Evolutionary conservation across 2,888 invertebrate species (phyloP).

Genomic region (Loripinus fragilis): DNA sequence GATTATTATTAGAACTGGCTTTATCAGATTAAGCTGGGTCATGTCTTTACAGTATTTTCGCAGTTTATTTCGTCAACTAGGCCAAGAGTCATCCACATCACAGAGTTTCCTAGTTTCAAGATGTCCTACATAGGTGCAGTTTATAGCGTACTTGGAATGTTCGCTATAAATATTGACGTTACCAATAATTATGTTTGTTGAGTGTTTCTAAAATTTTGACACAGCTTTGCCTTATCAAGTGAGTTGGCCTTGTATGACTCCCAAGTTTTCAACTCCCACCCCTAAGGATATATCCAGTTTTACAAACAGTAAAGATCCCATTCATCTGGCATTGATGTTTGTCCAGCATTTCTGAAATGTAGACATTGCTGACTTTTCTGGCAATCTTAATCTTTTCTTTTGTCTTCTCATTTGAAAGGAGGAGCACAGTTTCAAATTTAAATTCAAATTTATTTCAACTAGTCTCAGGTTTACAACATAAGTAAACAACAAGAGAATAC

Average conservation of each 20-base stretch:
- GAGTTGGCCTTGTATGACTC: not conserved
- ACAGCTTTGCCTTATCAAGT: not conserved
- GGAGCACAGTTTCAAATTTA: no score
- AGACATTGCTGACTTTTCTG: no score
- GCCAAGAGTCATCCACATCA: not conserved
- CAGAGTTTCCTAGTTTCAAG: not conserved
- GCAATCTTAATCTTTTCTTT: no score
- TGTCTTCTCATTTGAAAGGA: no score
- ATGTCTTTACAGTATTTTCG: not conserved
- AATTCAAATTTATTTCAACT: no score
- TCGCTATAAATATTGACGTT: not conserved
- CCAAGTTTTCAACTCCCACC: not conserved
- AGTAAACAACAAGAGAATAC: no score
- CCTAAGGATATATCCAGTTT: no score
- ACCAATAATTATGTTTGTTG: slow-evolving; percentile 1
- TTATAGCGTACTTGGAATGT: slow-evolving; percentile 7
- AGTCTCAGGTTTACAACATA: no score
- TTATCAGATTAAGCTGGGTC: not conserved
- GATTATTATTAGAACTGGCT: no score
- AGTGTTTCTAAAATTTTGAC: slow-evolving; percentile 14
- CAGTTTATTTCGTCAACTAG: not conserved
- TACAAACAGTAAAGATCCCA: no score
- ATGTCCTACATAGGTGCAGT: not conserved
- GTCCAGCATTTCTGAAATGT: no score
- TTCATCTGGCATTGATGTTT: no score